These are phyloP conservation scores for Nycticorax nycticorax DNA, from an alignment of 2,113 vertebrate genomes.

Conservation along the genomic window DNA sequence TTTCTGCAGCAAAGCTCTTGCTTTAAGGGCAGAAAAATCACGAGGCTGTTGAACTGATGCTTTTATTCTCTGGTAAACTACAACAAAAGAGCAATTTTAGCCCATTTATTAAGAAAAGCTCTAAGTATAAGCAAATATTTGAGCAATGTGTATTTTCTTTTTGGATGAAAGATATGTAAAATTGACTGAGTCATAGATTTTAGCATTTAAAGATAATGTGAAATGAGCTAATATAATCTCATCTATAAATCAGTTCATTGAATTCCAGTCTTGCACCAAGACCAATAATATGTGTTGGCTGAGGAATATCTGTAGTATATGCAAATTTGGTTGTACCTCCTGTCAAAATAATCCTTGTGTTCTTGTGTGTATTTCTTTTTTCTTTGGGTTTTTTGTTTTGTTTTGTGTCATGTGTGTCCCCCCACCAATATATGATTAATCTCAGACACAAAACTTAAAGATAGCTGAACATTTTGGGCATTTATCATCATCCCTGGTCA, in stretches of 20 bases:
- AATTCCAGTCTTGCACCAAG: not conserved
- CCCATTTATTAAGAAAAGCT: not conserved
- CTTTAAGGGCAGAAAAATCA: slow-evolving; percentile 5
- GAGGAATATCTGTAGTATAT: not conserved
- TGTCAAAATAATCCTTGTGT: not conserved
- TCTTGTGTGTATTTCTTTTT: not conserved
- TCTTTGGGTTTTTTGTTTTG: not conserved
- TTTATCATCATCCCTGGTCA: not conserved
- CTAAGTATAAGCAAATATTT: not conserved
- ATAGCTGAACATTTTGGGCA: not conserved
- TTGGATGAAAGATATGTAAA: not conserved
- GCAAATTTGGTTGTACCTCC: not conserved
- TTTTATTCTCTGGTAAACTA: not conserved
- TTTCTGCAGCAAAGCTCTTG: slow-evolving; percentile 1
- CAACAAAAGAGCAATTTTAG: not conserved
- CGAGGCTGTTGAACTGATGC: not conserved
- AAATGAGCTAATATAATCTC: not conserved
- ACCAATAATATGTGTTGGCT: not conserved
- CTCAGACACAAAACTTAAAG: not conserved
- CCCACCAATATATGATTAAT: not conserved
- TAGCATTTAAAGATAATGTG: not conserved
- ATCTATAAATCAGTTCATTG: not conserved
- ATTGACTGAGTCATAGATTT: not conserved
- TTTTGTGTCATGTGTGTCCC: no score
- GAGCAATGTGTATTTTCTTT: not conserved